Evolutionary conservation across 2,888 invertebrate genomes (phyloP), one percentile per base, ranked within the genome.

Genomic region (Thereva nobilitata): DNA sequence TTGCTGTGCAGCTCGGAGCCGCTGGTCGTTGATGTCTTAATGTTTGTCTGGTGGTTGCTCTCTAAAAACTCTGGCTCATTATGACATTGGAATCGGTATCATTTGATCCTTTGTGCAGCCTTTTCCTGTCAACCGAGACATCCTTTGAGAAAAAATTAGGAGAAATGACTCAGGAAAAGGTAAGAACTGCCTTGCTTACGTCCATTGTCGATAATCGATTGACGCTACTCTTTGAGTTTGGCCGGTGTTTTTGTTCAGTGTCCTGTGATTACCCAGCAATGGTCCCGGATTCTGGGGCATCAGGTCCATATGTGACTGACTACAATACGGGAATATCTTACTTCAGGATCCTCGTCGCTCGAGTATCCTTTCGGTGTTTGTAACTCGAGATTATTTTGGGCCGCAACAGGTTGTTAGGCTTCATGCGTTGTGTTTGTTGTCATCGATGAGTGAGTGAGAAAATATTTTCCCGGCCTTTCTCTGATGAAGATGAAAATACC

Each of bases 121-220:
- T 37, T 53, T 53, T 42, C 23, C 23, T 23, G 23, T 23, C 23
- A 23, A 23, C 23, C 23, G 23, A 23, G 23, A 23, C 2, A 23
- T 23, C 23, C 23, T 23, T 23, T 23, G 23, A 23, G 23, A 23
- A 23, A 23, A 23, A 23, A 23, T 23, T 23, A 23, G 23, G 23
- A 23, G 2, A 8, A 42, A 7, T 42, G 42, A 42, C 42, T 42
- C 9, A 42, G 9, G 42, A 42, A n/a, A 7, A 9, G 42, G 42
- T 8, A 42, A 1, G 42, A n/a, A 42, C 8, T 8, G 7, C 9
- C 9, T 42, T 42, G 42, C 53, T 64, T 64, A 35, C 42, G 53
- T 35, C 42, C 35, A 53, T 64, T 53, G 53, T 64, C 53, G 34
- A 63, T 64, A 53, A 64, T 64, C 64, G 53, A 64, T 64, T 64